Evolutionary conservation across 1,140 invertebrate genomes (phyloP), one percentile per base, ranked within the genome.

Genomic region (Copidosoma floridanum): DNA sequence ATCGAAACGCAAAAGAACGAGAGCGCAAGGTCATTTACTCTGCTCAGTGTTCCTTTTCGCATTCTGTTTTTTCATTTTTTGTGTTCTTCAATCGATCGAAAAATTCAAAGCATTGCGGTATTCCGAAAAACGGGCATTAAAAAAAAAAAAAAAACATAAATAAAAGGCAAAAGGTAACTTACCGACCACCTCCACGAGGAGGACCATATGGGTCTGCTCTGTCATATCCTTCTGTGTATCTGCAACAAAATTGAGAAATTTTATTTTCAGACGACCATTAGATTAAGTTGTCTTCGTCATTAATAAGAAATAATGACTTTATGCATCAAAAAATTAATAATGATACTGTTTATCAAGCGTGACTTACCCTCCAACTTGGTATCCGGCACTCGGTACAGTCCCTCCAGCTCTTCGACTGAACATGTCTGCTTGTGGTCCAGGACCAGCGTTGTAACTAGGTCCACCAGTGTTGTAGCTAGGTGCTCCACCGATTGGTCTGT

Each of bases 361-460:
- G 20, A 72, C 72, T 73, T 64, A 80, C 78, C 78, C 76, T 68
- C 75, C 76, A 41, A 77, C 74, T 61, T 77, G 75, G 66, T 81
- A 81, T 65, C 73, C 77, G 63, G 72, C 77, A 65, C 75, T 72
- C 50, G 77, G 71, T 29, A 77, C 78, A 27, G 78, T 65, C 63
- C 73, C 78, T 57, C 77, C 78, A 63, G 78, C 70, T 70, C 79
- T 74, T 69, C 79, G 74, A 63, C 78, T 81, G 58, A 78, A 81
- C 77, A 81, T 80, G 52, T 81, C 79, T 51, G 75, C 68, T 71
- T 81, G 79, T 51, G 76, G 75, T 67, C 74, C 75, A 61, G 76
- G 75, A 64, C 77, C 78, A 65, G 77, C 74, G 53, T 71, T 79
- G 57, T 80, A 80, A 65, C 70, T 79, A 26, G 77, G 76, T 55